phyloP scores from a whole-genome alignment of 2,888 invertebrate species.

The Folsomia manolachei region DNA sequence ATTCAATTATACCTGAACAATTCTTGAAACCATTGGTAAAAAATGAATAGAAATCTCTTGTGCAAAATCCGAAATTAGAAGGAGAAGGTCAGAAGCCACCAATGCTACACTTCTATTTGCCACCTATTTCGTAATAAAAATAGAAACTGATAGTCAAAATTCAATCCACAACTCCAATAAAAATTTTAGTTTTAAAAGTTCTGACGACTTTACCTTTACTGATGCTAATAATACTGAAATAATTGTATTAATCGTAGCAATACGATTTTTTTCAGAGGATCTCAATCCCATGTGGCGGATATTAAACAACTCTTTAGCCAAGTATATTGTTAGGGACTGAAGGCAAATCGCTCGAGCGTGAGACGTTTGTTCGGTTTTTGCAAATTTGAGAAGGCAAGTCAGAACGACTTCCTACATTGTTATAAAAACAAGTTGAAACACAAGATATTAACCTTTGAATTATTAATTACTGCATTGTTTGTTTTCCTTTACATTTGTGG shows the following conservation, averaged over 20 bases:
- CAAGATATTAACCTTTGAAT: conserved; percentile 9
- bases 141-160: background rate
- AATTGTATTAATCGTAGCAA: conserved; percentile 60
- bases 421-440: conserved; percentile 8
- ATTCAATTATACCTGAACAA: conserved; percentile 56
- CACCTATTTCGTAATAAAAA: conserved; percentile 60
- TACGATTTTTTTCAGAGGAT: conserved; percentile 61
- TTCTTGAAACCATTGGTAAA: conserved; percentile 68
- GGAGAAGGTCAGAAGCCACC: conserved; percentile 76
- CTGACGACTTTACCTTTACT: conserved; percentile 62
- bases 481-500: conserved; percentile 71
- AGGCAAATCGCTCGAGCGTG: conserved; percentile 72
- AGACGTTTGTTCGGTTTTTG: conserved; percentile 77
- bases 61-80: conserved; percentile 76
- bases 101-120: conserved; percentile 77
- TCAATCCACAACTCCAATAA: background rate
- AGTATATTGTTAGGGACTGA: conserved; percentile 74
- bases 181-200: no score
- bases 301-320: conserved; percentile 65
- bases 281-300: conserved; percentile 51
- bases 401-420: conserved; percentile 66
- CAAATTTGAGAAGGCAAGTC: conserved; percentile 79
- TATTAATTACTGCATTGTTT: background rate
- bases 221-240: conserved; percentile 67
- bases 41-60: conserved; percentile 68